Percentiles rank a stretch among this genome's conserved stretches.
These are phyloP conservation scores for Pachypanchax playfairii DNA, from an alignment of 2,113 vertebrate genomes.

Conservation along the genomic window DNA sequence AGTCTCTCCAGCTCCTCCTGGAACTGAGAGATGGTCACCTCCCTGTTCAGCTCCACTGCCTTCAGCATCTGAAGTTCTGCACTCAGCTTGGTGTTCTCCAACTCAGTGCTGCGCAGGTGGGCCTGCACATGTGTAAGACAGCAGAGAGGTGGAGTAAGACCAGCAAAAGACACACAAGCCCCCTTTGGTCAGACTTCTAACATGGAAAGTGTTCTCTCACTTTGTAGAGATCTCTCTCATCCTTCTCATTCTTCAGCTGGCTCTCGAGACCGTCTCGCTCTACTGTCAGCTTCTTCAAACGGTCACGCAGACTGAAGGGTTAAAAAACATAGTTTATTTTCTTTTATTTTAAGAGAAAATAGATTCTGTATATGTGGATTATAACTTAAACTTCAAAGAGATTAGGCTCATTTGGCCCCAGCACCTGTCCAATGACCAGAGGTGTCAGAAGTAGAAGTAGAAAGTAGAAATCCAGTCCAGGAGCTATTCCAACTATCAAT, in stretches of 20 bases:
- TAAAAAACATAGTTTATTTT: neutral
- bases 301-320: constrained; percentile 86
- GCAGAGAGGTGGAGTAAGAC: neutral
- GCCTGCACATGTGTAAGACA: constrained; percentile 69
- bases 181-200: neutral
- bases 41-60: constrained; percentile 91
- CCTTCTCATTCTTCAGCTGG: constrained; percentile 94
- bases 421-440: no score
- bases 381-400: no score
- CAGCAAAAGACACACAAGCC: neutral
- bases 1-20: constrained; percentile 92
- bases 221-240: constrained; percentile 96
- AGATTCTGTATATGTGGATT: neutral
- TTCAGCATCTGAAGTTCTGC: constrained; percentile 95
- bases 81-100: constrained; percentile 94
- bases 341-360: neutral
- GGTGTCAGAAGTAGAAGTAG: no score
- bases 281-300: constrained; percentile 85
- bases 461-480: no score
- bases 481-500: no score
- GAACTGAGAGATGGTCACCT: constrained; percentile 90
- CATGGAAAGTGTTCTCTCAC: constrained; percentile 47
- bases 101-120: constrained; percentile 94
- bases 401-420: no score
- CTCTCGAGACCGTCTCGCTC: constrained; percentile 90